These are phyloP conservation scores for Uromys caudimaculatus DNA, from an alignment of 2,797 vertebrate species.

Conservation along the genomic window DNA sequence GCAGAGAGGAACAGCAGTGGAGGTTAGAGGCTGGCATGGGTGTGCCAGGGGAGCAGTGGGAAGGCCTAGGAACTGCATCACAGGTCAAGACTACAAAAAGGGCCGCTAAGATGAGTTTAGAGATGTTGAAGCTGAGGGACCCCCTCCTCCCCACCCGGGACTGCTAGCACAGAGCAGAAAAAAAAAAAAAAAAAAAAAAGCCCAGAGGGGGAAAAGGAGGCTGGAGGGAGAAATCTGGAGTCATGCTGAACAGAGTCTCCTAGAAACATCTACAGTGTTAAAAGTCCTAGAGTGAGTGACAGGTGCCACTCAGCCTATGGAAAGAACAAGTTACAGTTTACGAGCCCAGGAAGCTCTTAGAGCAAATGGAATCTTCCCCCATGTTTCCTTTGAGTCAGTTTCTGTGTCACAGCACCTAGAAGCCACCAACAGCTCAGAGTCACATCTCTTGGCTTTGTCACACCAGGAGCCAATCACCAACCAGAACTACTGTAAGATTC, in stretches of 20 bases:
- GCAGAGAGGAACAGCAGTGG: not conserved
- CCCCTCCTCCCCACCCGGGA: too few relatives aligned
- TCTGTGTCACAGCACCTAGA: fast-evolving
- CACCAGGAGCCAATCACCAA: too few relatives aligned
- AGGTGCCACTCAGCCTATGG: not conserved
- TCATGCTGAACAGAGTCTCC: not conserved
- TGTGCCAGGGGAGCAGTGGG: not conserved
- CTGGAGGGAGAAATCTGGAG: not conserved
- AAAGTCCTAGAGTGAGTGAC: too few relatives aligned
- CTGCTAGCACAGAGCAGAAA: not conserved
- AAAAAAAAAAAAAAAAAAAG: too few relatives aligned
- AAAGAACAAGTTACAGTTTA: too few relatives aligned
- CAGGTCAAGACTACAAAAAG: not conserved
- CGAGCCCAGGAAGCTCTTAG: not conserved
- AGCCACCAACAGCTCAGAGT: not conserved
- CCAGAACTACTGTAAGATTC: not conserved
- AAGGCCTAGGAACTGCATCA: not conserved
- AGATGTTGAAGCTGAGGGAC: not conserved
- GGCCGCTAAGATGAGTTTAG: not conserved
- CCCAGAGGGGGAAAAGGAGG: not conserved
- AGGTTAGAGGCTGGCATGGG: not conserved
- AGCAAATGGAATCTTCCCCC: not conserved
- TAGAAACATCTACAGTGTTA: not conserved
- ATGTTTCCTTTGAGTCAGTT: too few relatives aligned
- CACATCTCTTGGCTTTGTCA: not conserved